These are phyloP conservation scores for Meloidogyne floridensis DNA, from an alignment of 1,140 invertebrate species.

Conservation along the genomic window DNA sequence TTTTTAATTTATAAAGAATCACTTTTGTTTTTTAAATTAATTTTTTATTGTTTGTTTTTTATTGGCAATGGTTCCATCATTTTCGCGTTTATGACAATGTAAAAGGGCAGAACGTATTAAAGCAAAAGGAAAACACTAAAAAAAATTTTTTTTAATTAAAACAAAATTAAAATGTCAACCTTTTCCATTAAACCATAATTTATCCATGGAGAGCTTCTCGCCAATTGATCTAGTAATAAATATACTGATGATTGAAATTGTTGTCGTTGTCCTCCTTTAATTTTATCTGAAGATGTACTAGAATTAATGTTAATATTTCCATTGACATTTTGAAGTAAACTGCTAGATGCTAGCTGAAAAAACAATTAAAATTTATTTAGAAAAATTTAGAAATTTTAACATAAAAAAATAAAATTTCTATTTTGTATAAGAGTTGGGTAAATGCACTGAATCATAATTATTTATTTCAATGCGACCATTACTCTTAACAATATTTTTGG, in stretches of 20 bases:
- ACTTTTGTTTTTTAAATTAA: neutral
- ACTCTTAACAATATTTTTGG: constrained; percentile 2
- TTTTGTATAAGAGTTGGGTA: constrained; percentile 18
- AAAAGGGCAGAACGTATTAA: constrained; percentile 58
- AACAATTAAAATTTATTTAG: neutral
- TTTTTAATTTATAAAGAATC: neutral
- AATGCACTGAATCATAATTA: constrained; percentile 2
- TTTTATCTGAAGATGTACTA: constrained; percentile 39
- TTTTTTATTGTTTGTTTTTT: neutral
- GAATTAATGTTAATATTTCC: constrained; percentile 1
- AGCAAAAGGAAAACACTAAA: constrained; percentile 61
- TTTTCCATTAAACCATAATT: constrained; percentile 60
- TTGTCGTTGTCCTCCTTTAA: constrained; percentile 31
- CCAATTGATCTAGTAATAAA: constrained; percentile 60
- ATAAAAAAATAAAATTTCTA: constrained; percentile 26
- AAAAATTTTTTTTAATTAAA: neutral
- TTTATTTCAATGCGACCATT: constrained; percentile 19
- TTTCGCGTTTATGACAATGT: constrained; percentile 54
- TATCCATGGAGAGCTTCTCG: constrained; percentile 54
- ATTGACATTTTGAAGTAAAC: constrained; percentile 56
- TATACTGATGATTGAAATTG: constrained; percentile 51
- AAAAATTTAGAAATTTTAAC: constrained; percentile 14
- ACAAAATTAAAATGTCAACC: neutral
- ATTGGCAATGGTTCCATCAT: neutral
- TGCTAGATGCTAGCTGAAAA: constrained; percentile 59